Conservation (phyloP, 2,113 vertebrate species). For the Gnathonemus echidnorhynchus region DNA sequence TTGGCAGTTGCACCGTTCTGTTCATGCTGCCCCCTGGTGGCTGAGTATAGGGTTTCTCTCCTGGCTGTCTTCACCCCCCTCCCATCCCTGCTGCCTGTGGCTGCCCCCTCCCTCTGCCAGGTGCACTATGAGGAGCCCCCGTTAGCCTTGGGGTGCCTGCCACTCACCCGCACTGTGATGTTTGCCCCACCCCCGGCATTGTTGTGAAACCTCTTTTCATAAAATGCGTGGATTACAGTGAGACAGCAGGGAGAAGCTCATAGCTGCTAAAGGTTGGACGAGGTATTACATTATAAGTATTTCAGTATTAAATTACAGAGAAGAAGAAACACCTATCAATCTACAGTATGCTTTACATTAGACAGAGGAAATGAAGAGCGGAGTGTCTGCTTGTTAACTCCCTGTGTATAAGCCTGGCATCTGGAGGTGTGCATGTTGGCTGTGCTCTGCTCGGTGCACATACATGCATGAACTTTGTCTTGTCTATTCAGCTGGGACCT, state of each 20-base stretch:
- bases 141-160: neutral
- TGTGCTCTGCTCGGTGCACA: neutral
- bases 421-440: neutral
- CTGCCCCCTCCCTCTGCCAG: slow-evolving; percentile 35
- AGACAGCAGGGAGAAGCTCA: neutral
- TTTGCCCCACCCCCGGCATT: neutral
- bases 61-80: slow-evolving; percentile 28
- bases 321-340: neutral
- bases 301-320: neutral
- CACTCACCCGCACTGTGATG: neutral
- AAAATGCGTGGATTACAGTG: neutral
- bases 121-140: slow-evolving; percentile 16
- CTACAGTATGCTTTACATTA: neutral
- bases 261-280: neutral
- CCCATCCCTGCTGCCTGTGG: slow-evolving; percentile 32
- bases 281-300: neutral
- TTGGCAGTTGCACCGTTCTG: neutral
- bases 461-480: neutral
- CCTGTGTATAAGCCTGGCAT: neutral
- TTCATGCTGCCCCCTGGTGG: slow-evolving; percentile 15
- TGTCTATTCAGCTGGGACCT: neutral
- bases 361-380: neutral
- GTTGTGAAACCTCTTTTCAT: neutral
- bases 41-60: slow-evolving; percentile 32
- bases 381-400: neutral